These are phyloP conservation scores for Ectobius pallidus DNA, from an alignment of 2,888 invertebrate genomes.

Conservation along the genomic window DNA sequence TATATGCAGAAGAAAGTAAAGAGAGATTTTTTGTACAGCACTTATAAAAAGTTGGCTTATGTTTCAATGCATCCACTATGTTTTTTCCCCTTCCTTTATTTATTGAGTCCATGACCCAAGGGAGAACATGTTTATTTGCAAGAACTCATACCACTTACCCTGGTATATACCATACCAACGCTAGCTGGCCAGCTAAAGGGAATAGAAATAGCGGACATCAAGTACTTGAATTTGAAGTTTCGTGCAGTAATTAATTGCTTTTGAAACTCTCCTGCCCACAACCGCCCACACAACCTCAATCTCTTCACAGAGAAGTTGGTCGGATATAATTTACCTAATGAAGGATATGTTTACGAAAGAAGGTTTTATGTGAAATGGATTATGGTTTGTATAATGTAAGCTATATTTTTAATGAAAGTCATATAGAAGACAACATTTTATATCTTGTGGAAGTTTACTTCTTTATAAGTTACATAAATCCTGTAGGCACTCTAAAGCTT, in stretches of 20 bases:
- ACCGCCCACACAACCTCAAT: too few relatives aligned
- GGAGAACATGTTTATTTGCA: constrained; percentile 10
- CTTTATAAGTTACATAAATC: too few relatives aligned
- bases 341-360: background rate
- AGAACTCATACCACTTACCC: background rate
- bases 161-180: background rate
- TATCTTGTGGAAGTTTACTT: too few relatives aligned
- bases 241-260: constrained; percentile 1
- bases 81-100: too few relatives aligned
- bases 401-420: too few relatives aligned
- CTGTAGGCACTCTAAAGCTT: too few relatives aligned
- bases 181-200: background rate
- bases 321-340: background rate
- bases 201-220: background rate
- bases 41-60: constrained; percentile 20
- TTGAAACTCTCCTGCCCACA: background rate
- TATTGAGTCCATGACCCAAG: background rate
- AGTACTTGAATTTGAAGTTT: background rate
- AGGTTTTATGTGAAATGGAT: too few relatives aligned
- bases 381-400: too few relatives aligned
- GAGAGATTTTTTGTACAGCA: background rate
- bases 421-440: too few relatives aligned
- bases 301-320: too few relatives aligned
- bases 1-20: background rate
- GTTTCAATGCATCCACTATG: constrained; percentile 11